Evolutionary conservation across 2,797 vertebrate genomes (phyloP).

Genomic region (Gadopsis bispinosus): DNA sequence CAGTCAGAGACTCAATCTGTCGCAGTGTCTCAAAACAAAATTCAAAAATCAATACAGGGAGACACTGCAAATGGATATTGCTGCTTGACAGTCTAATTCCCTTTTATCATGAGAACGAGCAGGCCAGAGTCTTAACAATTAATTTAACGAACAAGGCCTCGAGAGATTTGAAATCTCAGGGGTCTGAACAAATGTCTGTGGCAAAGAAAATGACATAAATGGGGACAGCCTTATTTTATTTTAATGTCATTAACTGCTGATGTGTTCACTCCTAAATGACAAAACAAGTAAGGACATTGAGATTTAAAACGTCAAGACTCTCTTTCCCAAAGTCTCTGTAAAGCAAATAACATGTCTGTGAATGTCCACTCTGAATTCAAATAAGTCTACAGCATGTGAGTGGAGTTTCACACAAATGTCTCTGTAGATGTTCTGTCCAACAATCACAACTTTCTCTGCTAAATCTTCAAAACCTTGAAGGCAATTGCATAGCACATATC

Average conservation of each 20-base stretch:
- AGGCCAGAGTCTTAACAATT: slow-evolving; percentile 64
- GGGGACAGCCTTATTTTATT: slow-evolving; percentile 41
- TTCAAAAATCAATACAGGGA: slow-evolving; percentile 74
- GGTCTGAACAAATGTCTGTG: slow-evolving; percentile 37
- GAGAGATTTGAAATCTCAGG: slow-evolving; percentile 57
- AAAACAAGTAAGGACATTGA: slow-evolving; percentile 50
- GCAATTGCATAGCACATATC: slow-evolving; percentile 78
- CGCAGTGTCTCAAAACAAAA: slow-evolving; percentile 58
- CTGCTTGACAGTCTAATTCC: slow-evolving; percentile 71
- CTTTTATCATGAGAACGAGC: slow-evolving; percentile 72
- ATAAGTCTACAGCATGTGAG: slow-evolving; percentile 45
- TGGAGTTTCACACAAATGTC: slow-evolving; percentile 41
- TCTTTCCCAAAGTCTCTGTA: neutral
- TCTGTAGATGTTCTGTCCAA: slow-evolving; percentile 62
- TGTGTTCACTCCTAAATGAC: slow-evolving; percentile 48
- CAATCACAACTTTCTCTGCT: slow-evolving; percentile 63
- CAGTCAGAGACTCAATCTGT: slow-evolving; percentile 59
- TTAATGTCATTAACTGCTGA: slow-evolving; percentile 40
- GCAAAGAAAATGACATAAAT: slow-evolving; percentile 37
- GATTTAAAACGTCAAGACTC: slow-evolving; percentile 38
- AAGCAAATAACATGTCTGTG: neutral
- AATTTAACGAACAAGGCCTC: slow-evolving; percentile 70
- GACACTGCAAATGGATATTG: slow-evolving; percentile 60
- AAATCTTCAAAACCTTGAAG: slow-evolving; percentile 76
- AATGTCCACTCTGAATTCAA: slow-evolving; percentile 56